A percentile compares a stretch with the other conserved stretches of the same genome.
phyloP scores from a whole-genome alignment of 2,888 invertebrate genomes.

The Latheticus oryzae region DNA sequence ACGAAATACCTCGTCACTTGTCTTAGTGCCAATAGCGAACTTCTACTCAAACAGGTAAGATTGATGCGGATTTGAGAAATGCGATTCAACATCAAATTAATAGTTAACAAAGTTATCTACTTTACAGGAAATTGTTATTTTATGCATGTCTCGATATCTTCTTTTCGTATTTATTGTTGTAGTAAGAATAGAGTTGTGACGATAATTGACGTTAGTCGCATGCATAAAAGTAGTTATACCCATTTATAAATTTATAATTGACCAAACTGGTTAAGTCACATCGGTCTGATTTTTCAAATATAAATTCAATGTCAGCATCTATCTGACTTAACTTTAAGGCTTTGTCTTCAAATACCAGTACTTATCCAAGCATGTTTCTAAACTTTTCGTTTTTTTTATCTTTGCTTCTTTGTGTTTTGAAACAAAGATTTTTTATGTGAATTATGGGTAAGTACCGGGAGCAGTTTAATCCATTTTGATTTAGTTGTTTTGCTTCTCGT shows the following conservation, averaged over 20 bases:
- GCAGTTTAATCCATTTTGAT: constrained; percentile 73
- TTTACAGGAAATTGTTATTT: constrained; percentile 24
- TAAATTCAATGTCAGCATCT: too few relatives aligned
- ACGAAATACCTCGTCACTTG: constrained; percentile 95
- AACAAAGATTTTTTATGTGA: constrained; percentile 13
- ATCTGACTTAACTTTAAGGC: too few relatives aligned
- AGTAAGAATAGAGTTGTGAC: constrained; percentile 4
- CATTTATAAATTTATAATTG: too few relatives aligned
- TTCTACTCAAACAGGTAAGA: constrained; percentile 89
- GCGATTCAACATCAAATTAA: background rate
- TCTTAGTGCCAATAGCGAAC: constrained; percentile 91
- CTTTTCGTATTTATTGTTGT: constrained; percentile 7
- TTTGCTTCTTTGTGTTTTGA: constrained; percentile 45
- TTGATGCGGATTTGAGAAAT: background rate
- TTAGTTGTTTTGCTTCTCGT: constrained; percentile 91
- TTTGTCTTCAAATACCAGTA: too few relatives aligned
- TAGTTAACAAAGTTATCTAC: constrained; percentile 14
- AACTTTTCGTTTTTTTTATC: constrained; percentile 42
- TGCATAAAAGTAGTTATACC: too few relatives aligned
- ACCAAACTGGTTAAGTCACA: too few relatives aligned
- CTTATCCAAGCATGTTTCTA: constrained; percentile 64
- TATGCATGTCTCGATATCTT: constrained; percentile 19
- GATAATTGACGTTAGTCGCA: background rate
- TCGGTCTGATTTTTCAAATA: too few relatives aligned
- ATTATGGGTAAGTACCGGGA: constrained; percentile 69